Base-by-base conservation (phyloP, 2,888 invertebrate species). In the Cheilosia pagana region DNA sequence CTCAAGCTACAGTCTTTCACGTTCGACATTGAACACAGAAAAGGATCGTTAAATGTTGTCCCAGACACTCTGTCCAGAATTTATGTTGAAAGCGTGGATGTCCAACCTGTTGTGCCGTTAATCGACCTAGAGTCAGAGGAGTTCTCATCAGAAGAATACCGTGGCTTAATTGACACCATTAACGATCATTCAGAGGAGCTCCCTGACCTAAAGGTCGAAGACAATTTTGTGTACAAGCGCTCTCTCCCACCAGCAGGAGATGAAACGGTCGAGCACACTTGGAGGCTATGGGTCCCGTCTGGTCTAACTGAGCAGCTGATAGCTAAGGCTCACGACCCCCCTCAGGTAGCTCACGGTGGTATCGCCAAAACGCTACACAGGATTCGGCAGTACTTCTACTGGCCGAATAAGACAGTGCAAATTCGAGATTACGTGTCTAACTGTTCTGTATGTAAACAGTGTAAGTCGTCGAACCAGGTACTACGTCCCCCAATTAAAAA, bases 1-100 rank as follows among this genome's bases (percentile, higher is more conserved):
- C 35, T 35, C 3, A 35, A 35, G 35, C 12, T 35, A 5, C 48
- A 50, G 3, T 4, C 19, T 1, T 21, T 21, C 0, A 50, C 4
- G 86, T 28, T 65, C 63, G 16, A 43, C 1, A 77, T 83, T 2
- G 76, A 79, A 6, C 88, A 90, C 67, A 75, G 89, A 12, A 88
- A 87, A 59, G 89, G 88, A 0, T 81, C 81, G 0, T 19, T 48
- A 48, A 28, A 35, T 1, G 12, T 35, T 12, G 35, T 35, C 2
- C 35, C 35, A 1, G 35, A 35, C 10, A 35, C 35, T 0, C 1
- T 35, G 35, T 35, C 35, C 3, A 3, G 35, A 35, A 8, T 60
- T 1, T 59, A 48, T 48, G 16, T 52, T 4, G 53, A 77, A 0
- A 45, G 57, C 2, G 10, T 55, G 7, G 65, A 23, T n/a, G 14